These are phyloP conservation scores for Platycnemis pennipes DNA, from an alignment of 2,888 invertebrate species.

Conservation along the genomic window DNA sequence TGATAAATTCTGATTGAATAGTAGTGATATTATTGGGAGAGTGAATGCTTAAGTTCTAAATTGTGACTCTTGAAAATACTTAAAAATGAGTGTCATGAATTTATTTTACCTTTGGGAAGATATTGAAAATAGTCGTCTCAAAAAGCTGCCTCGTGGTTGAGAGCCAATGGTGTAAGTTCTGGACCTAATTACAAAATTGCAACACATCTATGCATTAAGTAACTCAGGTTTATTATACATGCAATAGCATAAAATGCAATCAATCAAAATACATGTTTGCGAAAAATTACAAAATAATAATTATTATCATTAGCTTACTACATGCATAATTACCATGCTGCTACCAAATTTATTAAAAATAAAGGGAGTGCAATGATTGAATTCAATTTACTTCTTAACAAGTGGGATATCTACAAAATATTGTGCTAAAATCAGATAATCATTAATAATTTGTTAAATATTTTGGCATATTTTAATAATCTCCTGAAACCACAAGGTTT, in stretches of 20 bases:
- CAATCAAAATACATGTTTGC: background rate
- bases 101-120: constrained; percentile 68
- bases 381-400: no score
- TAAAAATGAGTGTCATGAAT: background rate
- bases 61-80: background rate
- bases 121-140: constrained; percentile 76
- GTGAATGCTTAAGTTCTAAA: background rate
- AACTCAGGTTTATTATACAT: background rate
- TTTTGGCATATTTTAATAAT: no score
- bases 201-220: constrained; percentile 53
- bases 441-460: no score
- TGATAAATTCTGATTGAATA: background rate
- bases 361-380: no score
- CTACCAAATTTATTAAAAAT: background rate
- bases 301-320: background rate
- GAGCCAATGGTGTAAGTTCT: constrained; percentile 76
- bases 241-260: background rate
- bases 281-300: background rate
- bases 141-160: constrained; percentile 74
- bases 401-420: no score
- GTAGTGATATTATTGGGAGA: background rate
- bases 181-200: constrained; percentile 73
- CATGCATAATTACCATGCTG: background rate
- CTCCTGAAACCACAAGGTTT: no score
- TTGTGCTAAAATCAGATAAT: no score